Percentiles rank a stretch among this genome's conserved stretches.
phyloP scores from a whole-genome alignment of 2,888 invertebrate species.

The Megaustenia siamemsis region DNA sequence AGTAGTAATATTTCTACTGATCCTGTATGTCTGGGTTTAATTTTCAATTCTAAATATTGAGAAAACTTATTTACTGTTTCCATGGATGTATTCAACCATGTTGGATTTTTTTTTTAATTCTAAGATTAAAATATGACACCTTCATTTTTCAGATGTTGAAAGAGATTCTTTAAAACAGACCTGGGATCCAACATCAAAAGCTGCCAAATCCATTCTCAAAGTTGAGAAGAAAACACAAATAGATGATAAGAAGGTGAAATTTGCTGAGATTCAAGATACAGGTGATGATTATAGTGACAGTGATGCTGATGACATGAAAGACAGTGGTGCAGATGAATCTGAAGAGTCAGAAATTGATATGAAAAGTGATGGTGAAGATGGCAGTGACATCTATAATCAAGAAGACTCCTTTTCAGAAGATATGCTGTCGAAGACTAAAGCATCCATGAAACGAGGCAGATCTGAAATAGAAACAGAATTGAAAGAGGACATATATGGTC shows the following conservation, averaged over 20 bases:
- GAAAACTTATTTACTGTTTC: too few relatives aligned
- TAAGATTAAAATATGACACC: too few relatives aligned
- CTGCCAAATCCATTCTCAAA: constrained; percentile 49
- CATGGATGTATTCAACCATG: too few relatives aligned
- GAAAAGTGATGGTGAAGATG: constrained; percentile 28
- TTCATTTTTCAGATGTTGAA: constrained; percentile 17
- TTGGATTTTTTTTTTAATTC: too few relatives aligned
- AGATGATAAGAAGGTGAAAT: constrained; percentile 30
- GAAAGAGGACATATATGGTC: constrained; percentile 93
- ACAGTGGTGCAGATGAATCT: constrained; percentile 15
- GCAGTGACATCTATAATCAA: background rate
- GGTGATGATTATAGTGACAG: constrained; percentile 58
- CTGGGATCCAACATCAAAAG: constrained; percentile 37
- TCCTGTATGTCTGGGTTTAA: too few relatives aligned
- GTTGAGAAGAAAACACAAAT: constrained; percentile 9
- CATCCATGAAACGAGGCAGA: constrained; percentile 35
- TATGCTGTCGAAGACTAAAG: background rate
- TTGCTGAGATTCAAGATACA: constrained; percentile 10
- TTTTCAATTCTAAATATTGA: too few relatives aligned
- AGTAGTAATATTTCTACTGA: too few relatives aligned
- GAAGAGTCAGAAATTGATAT: constrained; percentile 41
- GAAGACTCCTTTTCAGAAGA: constrained; percentile 28
- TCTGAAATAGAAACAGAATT: constrained; percentile 9
- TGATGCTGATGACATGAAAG: constrained; percentile 25
- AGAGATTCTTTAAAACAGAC: background rate